Conservation (phyloP, 2,888 invertebrate genomes). For the Apamea crenata region DNA sequence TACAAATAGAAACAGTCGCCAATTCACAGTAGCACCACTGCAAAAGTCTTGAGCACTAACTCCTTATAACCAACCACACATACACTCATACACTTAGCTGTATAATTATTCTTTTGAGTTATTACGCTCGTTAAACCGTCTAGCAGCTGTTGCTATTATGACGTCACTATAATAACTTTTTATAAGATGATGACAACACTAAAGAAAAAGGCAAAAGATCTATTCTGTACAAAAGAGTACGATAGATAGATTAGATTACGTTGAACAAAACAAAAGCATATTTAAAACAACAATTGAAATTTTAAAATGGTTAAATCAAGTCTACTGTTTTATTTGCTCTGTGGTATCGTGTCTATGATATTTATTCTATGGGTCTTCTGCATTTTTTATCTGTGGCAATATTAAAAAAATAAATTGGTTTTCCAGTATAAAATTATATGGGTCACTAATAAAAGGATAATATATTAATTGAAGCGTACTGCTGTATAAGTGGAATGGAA, state of each 20-base stretch:
- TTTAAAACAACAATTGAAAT: neutral
- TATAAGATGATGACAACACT: slow-evolving; percentile 34
- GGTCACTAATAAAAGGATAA: slow-evolving; percentile 23
- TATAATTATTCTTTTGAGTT: slow-evolving; percentile 69
- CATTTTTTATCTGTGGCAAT: neutral
- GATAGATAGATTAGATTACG: neutral
- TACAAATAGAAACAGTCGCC: slow-evolving; percentile 8
- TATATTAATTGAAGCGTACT: slow-evolving; percentile 30
- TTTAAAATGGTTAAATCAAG: rapidly evolving
- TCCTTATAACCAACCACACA: slow-evolving; percentile 47
- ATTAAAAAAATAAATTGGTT: slow-evolving; percentile 23
- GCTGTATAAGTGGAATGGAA: slow-evolving; percentile 12
- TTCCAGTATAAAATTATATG: slow-evolving; percentile 45
- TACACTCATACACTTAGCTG: slow-evolving; percentile 46
- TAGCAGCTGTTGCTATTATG: slow-evolving; percentile 67
- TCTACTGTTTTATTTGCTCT: neutral
- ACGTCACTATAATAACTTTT: slow-evolving; percentile 62
- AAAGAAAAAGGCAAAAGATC: slow-evolving; percentile 28
- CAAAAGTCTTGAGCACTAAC: slow-evolving; percentile 27
- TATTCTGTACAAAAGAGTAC: neutral
- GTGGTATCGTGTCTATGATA: neutral
- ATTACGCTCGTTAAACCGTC: slow-evolving; percentile 63
- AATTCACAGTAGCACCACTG: slow-evolving; percentile 17
- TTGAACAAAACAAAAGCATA: neutral
- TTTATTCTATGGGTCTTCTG: slow-evolving; percentile 21